Evolutionary conservation across 2,113 vertebrate species (phyloP).

Genomic region (Felis catus): DNA sequence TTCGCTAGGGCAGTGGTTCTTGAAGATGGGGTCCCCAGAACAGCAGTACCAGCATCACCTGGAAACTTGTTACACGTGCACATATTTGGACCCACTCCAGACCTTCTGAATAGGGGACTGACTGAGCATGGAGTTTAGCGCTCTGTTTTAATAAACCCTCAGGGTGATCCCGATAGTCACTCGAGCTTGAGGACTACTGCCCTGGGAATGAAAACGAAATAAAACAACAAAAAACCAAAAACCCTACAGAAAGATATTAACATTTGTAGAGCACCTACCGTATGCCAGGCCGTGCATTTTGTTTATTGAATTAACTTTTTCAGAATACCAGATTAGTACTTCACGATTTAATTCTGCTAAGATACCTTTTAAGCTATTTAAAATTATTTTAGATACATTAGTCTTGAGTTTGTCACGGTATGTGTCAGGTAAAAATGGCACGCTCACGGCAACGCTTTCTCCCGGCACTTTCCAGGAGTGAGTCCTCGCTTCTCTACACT

Average conservation of each 20-base stretch:
- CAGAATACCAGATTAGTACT: neutral
- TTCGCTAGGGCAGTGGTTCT: neutral
- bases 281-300: neutral
- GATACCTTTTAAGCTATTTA: neutral
- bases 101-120: neutral
- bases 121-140: neutral
- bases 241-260: neutral
- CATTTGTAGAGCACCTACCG: neutral
- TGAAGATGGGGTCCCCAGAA: neutral
- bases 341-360: neutral
- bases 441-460: neutral
- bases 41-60: too few relatives aligned
- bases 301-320: neutral
- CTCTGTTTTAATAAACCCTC: neutral
- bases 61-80: neutral
- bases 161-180: too few relatives aligned
- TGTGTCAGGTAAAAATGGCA: neutral
- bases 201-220: neutral
- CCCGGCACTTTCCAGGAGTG: neutral
- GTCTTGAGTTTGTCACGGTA: neutral
- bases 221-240: neutral
- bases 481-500: neutral
- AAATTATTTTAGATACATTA: neutral
- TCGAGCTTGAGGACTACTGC: neutral
- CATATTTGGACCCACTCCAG: neutral